Evolutionary conservation across 2,113 vertebrate species (phyloP).

Genomic region (Datnioides undecimradiatus): DNA sequence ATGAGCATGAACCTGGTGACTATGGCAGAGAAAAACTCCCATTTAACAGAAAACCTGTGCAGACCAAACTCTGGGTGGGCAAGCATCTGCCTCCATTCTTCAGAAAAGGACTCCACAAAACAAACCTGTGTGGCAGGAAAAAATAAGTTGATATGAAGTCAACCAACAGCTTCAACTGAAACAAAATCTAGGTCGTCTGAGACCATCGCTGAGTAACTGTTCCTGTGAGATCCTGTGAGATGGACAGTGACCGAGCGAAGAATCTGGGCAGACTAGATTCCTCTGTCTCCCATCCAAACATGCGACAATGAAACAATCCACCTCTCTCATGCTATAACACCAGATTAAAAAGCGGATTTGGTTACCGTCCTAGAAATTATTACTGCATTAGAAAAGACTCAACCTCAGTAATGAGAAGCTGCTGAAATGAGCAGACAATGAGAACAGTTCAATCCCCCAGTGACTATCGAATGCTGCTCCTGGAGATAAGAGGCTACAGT

Average conservation of each 20-base stretch:
- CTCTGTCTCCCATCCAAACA: constrained; percentile 4
- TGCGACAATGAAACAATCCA: constrained; percentile 40
- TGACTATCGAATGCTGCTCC: constrained; percentile 44
- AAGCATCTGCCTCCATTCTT: no score
- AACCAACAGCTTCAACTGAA: background rate
- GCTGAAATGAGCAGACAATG: constrained; percentile 70
- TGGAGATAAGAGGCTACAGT: constrained; percentile 36
- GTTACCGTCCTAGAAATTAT: constrained; percentile 60
- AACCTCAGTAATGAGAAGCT: constrained; percentile 73
- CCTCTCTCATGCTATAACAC: constrained; percentile 9
- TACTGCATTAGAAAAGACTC: constrained; percentile 56
- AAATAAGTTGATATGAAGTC: background rate
- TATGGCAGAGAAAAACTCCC: no score
- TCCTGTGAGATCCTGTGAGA: background rate
- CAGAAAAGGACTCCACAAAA: background rate
- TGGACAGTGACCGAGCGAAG: constrained; percentile 11
- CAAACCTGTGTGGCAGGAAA: background rate
- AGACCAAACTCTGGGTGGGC: no score
- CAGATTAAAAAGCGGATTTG: constrained; percentile 62
- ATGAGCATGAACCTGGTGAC: no score
- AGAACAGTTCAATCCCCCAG: constrained; percentile 24
- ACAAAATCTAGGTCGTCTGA: background rate
- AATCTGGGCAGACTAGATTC: constrained; percentile 62
- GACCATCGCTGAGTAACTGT: background rate
- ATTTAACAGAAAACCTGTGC: no score